Conservation (phyloP, 92 coral and sea anemone genomes). For the Pocillopora meandrina region DNA sequence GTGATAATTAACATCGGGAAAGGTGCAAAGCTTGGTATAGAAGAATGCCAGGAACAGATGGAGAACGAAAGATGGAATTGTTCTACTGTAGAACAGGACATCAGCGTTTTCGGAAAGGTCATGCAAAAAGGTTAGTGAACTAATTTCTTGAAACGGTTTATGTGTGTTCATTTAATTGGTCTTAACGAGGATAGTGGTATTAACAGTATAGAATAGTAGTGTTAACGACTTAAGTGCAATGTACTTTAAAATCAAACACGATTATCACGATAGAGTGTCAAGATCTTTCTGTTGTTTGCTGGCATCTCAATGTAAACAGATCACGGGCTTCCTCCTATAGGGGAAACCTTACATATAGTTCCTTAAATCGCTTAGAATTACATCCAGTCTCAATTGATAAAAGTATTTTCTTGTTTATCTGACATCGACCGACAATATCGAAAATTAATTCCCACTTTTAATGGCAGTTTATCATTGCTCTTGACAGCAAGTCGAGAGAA, state of each 20-base stretch:
- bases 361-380: no score
- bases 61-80: conserved; percentile 93
- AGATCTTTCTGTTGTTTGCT: no score
- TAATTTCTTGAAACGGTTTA: background rate
- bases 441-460: background rate
- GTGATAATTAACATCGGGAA: conserved; percentile 90
- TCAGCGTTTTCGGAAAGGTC: conserved; percentile 87
- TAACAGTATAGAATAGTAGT: no score
- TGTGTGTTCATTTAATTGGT: background rate
- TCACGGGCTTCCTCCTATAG: no score
- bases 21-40: conserved; percentile 87
- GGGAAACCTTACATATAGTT: no score
- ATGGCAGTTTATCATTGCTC: background rate
- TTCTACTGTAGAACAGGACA: conserved; percentile 80
- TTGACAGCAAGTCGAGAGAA: conserved; percentile 84
- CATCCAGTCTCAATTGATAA: no score
- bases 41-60: conserved; percentile 89
- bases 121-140: conserved; percentile 77
- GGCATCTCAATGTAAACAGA: no score
- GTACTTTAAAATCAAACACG: no score
- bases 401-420: no score
- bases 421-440: no score
- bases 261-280: no score
- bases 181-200: background rate
- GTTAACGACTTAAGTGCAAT: no score